Conservation (phyloP, 2,113 vertebrate species). For the Epinephelus fuscoguttatus region DNA sequence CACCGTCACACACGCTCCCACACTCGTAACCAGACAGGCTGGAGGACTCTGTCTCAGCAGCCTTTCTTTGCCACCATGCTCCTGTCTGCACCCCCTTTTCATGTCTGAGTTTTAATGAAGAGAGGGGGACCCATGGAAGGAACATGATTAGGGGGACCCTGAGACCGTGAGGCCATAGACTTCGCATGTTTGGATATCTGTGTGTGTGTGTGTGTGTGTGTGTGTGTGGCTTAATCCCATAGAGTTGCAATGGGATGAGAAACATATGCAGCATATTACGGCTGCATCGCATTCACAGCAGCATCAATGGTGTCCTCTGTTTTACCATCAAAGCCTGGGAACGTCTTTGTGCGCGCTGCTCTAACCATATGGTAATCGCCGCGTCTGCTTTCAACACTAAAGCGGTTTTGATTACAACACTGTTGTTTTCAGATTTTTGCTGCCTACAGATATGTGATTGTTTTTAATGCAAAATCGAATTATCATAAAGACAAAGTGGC, state of each 20-base stretch:
- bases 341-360: slow-evolving; percentile 57
- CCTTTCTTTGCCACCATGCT: slow-evolving; percentile 75
- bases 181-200: slow-evolving; percentile 21
- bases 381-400: slow-evolving; percentile 49
- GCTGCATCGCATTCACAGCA: slow-evolving; percentile 59
- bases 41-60: slow-evolving; percentile 79
- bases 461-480: slow-evolving; percentile 51
- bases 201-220: slow-evolving; percentile 29
- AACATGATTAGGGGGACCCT: slow-evolving; percentile 71
- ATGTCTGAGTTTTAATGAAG: slow-evolving; percentile 86
- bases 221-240: slow-evolving; percentile 73
- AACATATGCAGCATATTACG: slow-evolving; percentile 78
- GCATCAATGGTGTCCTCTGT: slow-evolving; percentile 76
- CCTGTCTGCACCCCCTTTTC: slow-evolving; percentile 78
- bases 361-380: slow-evolving; percentile 65
- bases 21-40: slow-evolving; percentile 83
- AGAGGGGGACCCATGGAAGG: slow-evolving; percentile 77
- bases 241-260: slow-evolving; percentile 59
- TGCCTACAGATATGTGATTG: slow-evolving; percentile 21
- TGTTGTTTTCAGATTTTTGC: slow-evolving; percentile 59
- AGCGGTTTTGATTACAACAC: slow-evolving; percentile 55
- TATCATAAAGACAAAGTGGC: slow-evolving; percentile 35
- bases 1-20: slow-evolving; percentile 82
- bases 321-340: slow-evolving; percentile 63
- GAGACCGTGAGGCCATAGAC: slow-evolving; percentile 23